Evolutionary conservation across 2,113 vertebrate species (phyloP).

Genomic region (Petromus typicus): DNA sequence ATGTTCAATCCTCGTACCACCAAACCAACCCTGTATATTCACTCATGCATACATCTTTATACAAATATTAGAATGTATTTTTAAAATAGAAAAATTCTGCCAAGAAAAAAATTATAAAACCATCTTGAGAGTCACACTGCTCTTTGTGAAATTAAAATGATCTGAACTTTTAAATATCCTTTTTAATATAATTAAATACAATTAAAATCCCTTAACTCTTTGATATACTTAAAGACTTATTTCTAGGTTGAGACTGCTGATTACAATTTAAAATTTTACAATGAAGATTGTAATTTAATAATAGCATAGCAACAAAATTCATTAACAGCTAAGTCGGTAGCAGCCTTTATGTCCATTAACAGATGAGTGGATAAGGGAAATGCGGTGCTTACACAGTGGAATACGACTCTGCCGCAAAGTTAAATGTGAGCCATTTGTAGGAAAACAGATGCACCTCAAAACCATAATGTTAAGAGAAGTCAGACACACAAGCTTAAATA

Average conservation of each 20-base stretch:
- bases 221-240: not conserved
- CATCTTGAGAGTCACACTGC: not conserved
- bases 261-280: not conserved
- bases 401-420: not conserved
- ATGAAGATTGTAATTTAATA: not conserved
- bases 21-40: not conserved
- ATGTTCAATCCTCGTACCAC: not conserved
- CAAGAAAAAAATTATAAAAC: not conserved
- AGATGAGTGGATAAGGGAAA: not conserved
- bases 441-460: not conserved
- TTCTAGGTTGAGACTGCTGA: not conserved
- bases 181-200: conserved; percentile 11
- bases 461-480: not conserved
- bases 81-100: not conserved
- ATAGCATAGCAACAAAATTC: not conserved
- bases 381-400: not conserved
- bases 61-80: not conserved
- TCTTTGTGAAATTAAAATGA: conserved; percentile 27
- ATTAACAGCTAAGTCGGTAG: not conserved
- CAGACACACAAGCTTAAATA: not conserved
- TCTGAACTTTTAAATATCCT: not conserved
- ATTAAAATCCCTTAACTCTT: not conserved
- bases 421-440: not conserved
- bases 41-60: not conserved
- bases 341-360: not conserved